Evolutionary conservation across 1,140 invertebrate species (phyloP).

Genomic region (Cherax quadricarinatus): DNA sequence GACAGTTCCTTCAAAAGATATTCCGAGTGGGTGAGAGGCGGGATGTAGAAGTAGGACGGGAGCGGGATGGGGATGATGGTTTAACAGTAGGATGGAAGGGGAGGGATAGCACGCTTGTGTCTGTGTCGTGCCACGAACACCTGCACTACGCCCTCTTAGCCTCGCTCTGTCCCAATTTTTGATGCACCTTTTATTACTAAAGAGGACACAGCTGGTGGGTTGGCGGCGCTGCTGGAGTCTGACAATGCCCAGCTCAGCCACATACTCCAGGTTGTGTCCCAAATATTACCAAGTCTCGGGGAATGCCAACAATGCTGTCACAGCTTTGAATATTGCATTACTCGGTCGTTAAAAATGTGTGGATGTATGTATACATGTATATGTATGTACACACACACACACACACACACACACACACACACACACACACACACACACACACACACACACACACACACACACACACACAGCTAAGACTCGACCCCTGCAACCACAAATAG

Average conservation of each 20-base stretch:
- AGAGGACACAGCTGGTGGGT: slow-evolving; percentile 10
- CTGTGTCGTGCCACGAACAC: slow-evolving; percentile 65
- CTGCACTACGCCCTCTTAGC: slow-evolving; percentile 64
- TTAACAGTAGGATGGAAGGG: not conserved
- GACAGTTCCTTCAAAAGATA: no score
- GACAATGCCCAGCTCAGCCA: not conserved
- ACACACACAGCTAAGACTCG: no score
- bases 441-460: no score
- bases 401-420: no score
- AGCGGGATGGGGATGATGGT: slow-evolving; percentile 12
- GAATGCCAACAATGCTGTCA: not conserved
- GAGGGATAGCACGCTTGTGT: slow-evolving; percentile 62
- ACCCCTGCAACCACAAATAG: no score
- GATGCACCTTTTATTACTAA: slow-evolving; percentile 53
- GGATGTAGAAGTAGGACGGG: slow-evolving; percentile 3
- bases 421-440: no score
- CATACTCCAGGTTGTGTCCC: not conserved
- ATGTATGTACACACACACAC: no score
- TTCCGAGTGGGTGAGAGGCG: not conserved
- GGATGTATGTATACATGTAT: no score
- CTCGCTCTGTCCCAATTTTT: slow-evolving; percentile 60
- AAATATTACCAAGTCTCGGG: not conserved
- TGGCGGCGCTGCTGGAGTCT: not conserved
- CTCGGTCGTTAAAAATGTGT: no score
- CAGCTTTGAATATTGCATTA: no score